phyloP scores from a whole-genome alignment of 2,113 vertebrate genomes.

The Saccopteryx leptura region DNA sequence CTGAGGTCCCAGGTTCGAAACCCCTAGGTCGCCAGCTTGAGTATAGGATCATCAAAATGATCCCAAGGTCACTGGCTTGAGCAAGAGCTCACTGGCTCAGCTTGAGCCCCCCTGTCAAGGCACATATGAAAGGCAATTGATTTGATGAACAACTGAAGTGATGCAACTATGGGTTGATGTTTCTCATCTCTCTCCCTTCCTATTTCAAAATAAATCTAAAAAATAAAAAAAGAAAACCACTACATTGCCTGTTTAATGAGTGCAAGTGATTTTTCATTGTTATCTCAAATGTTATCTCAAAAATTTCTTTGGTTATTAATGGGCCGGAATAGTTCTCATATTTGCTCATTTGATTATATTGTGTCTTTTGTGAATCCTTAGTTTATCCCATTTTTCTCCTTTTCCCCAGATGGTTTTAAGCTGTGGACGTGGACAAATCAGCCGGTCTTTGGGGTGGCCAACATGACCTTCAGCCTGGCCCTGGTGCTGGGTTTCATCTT shows the following conservation, averaged over 20 bases:
- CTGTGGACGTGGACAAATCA: slow-evolving; percentile 71
- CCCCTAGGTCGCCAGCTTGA: too few relatives aligned
- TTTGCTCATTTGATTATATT: neutral
- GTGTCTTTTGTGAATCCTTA: neutral
- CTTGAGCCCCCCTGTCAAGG: too few relatives aligned
- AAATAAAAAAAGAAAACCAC: too few relatives aligned
- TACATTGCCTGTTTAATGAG: neutral
- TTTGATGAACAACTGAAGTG: too few relatives aligned
- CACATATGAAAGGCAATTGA: too few relatives aligned
- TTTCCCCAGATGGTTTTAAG: slow-evolving; percentile 57
- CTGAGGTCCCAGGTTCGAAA: too few relatives aligned
- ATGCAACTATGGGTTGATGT: too few relatives aligned
- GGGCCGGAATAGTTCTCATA: neutral
- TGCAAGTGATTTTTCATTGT: neutral
- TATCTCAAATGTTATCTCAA: neutral
- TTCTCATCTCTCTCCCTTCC: too few relatives aligned
- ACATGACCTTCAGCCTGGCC: slow-evolving; percentile 64
- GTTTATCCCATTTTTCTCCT: slow-evolving; percentile 44
- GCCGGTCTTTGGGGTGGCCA: slow-evolving; percentile 21
- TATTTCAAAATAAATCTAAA: too few relatives aligned
- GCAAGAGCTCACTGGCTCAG: too few relatives aligned
- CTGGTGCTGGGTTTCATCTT: slow-evolving; percentile 58
- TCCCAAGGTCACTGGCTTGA: too few relatives aligned
- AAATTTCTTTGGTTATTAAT: slow-evolving; percentile 40
- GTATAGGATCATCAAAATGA: too few relatives aligned